Conservation (phyloP, 2,113 vertebrate genomes). For the Brienomyrus brachyistius region DNA sequence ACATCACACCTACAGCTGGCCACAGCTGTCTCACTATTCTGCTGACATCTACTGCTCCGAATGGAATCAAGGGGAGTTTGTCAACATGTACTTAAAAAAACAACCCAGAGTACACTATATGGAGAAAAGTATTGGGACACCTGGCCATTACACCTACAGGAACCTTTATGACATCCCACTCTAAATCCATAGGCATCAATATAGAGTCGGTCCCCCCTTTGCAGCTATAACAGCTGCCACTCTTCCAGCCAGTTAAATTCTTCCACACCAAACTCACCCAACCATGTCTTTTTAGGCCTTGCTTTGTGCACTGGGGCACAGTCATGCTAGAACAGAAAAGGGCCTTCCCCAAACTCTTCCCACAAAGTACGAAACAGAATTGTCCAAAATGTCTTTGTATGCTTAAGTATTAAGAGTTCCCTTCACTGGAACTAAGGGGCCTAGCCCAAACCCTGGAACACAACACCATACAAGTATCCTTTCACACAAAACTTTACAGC, state of each 20-base stretch:
- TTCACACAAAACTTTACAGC: not conserved
- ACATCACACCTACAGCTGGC: not conserved
- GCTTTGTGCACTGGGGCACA: not conserved
- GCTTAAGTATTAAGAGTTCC: not conserved
- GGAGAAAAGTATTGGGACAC: no score
- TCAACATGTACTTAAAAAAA: not conserved
- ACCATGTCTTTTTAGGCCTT: not conserved
- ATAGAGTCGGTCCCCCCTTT: no score
- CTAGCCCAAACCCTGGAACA: not conserved
- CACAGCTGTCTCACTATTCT: not conserved
- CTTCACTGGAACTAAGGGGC: not conserved
- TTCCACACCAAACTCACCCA: not conserved
- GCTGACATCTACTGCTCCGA: not conserved
- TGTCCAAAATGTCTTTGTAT: not conserved
- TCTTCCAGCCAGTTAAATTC: not conserved
- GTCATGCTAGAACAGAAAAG: not conserved
- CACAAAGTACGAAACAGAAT: not conserved
- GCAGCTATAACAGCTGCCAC: no score
- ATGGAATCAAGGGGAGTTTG: not conserved
- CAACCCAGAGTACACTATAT: not conserved
- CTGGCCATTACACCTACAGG: no score
- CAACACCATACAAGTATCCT: not conserved
- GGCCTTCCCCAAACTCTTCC: not conserved
- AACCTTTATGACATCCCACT: no score
- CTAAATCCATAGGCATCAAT: no score